Evolutionary conservation across 1,140 invertebrate species (phyloP).

Genomic region (Euura saliciscinereae): DNA sequence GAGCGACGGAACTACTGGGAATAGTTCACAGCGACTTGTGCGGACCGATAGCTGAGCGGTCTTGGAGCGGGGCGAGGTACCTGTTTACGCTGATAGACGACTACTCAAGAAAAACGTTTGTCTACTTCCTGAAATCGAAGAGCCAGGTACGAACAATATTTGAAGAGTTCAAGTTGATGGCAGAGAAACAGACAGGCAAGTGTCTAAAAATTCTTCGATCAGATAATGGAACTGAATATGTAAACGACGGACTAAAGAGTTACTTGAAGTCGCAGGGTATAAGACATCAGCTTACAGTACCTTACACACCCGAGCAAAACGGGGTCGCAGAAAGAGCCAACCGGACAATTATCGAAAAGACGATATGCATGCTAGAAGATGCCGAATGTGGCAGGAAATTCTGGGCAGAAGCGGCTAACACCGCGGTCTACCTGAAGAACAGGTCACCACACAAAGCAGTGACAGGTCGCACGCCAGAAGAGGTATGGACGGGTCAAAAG

Average conservation of each 20-base stretch:
- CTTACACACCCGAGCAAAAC: slow-evolving; percentile 55
- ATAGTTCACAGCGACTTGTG: slow-evolving; percentile 6
- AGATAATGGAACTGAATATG: slow-evolving; percentile 53
- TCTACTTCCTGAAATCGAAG: slow-evolving; percentile 50
- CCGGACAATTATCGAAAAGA: slow-evolving; percentile 23
- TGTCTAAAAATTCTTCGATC: slow-evolving; percentile 40
- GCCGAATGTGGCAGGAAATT: slow-evolving; percentile 15
- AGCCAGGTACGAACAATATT: slow-evolving; percentile 31
- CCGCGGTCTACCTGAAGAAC: slow-evolving; percentile 33
- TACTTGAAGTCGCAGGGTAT: slow-evolving; percentile 39
- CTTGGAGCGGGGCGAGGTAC: slow-evolving; percentile 28
- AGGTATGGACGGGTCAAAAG: slow-evolving; percentile 17
- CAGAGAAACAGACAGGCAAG: slow-evolving; percentile 38
- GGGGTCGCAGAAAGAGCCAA: slow-evolving; percentile 43
- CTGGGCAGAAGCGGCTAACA: slow-evolving; percentile 36
- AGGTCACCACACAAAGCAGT: slow-evolving; percentile 21
- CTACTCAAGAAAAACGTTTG: slow-evolving; percentile 34
- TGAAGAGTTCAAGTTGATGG: slow-evolving; percentile 38
- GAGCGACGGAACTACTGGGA: not conserved
- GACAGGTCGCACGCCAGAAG: slow-evolving; percentile 24
- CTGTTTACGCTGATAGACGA: slow-evolving; percentile 46
- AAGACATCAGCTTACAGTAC: slow-evolving; percentile 42
- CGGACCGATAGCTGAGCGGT: not conserved
- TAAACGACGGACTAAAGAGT: slow-evolving; percentile 32
- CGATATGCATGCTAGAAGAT: slow-evolving; percentile 17